These are phyloP conservation scores for Drosophila pseudoobscura DNA, from an alignment of 1,140 invertebrate species.

Conservation along the genomic window DNA sequence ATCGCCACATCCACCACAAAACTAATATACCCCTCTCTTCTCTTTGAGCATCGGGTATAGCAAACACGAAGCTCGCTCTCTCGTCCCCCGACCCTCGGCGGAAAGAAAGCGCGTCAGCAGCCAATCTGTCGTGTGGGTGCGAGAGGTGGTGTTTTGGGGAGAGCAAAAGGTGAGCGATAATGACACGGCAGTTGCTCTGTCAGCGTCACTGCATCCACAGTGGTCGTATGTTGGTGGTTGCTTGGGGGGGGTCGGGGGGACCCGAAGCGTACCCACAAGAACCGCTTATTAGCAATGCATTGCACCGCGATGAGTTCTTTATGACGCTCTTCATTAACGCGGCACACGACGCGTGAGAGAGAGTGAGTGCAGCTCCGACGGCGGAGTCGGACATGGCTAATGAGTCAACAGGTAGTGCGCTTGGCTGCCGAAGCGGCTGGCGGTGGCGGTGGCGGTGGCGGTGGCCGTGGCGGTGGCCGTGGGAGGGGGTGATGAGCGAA, in stretches of 20 bases:
- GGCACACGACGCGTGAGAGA: conserved; percentile 25
- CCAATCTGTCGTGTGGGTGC: conserved; percentile 1
- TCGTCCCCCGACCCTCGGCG: not conserved
- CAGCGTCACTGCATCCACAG: conserved; percentile 7
- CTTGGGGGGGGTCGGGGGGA: too few species aligned
- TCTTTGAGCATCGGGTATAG: too few species aligned
- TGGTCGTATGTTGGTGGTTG: not conserved
- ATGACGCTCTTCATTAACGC: conserved; percentile 60
- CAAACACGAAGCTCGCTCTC: conserved; percentile 41
- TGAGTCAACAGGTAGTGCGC: conserved; percentile 73
- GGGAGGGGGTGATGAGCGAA: conserved; percentile 6
- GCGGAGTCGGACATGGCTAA: conserved; percentile 36
- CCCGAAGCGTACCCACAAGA: conserved; percentile 37
- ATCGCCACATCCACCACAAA: too few species aligned
- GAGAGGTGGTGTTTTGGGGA: conserved; percentile 3
- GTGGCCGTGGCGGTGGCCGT: not conserved
- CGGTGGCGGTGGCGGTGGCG: not conserved
- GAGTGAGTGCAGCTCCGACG: conserved; percentile 24
- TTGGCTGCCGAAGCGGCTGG: conserved; percentile 55
- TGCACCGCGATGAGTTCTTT: conserved; percentile 32
- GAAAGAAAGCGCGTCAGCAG: conserved; percentile 53
- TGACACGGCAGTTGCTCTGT: conserved; percentile 51
- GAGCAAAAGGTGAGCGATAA: conserved; percentile 54
- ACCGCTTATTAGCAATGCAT: conserved; percentile 78
- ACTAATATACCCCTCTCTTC: too few species aligned